phyloP scores from a whole-genome alignment of 2,797 vertebrate species.

The Momotus momota region DNA sequence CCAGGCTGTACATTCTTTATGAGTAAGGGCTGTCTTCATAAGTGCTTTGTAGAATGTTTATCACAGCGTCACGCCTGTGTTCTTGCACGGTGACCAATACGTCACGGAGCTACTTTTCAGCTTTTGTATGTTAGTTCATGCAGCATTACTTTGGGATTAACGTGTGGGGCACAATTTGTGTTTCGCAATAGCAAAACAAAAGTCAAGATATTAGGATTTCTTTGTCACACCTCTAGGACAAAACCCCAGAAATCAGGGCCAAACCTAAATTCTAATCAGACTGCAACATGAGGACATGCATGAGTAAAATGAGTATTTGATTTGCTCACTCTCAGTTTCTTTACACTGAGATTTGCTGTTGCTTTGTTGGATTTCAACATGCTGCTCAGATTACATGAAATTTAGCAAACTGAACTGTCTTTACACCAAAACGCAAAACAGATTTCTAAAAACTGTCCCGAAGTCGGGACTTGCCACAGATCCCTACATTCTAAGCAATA shows the following conservation, averaged over 20 bases:
- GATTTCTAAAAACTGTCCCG: background rate
- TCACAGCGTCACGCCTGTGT: background rate
- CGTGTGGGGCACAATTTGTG: background rate
- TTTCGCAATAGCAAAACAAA: background rate
- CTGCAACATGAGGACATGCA: background rate
- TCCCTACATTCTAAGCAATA: background rate
- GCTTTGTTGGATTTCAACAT: background rate
- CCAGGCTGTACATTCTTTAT: conserved; percentile 48
- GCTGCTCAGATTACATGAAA: background rate
- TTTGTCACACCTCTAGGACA: background rate
- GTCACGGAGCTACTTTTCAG: background rate
- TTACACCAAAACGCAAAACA: background rate
- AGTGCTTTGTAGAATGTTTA: conserved; percentile 40
- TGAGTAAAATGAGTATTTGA: background rate
- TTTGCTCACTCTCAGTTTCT: background rate
- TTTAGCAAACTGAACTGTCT: background rate
- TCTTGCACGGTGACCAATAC: background rate
- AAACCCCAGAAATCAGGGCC: background rate
- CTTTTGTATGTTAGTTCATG: background rate
- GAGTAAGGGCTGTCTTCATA: conserved; percentile 32
- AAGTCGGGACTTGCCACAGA: background rate
- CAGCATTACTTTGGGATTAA: background rate
- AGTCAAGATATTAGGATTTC: background rate
- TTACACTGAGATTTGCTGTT: background rate
- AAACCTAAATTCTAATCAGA: background rate